Evolutionary conservation across 2,797 vertebrate species (phyloP).

Genomic region (Gouania willdenowi): DNA sequence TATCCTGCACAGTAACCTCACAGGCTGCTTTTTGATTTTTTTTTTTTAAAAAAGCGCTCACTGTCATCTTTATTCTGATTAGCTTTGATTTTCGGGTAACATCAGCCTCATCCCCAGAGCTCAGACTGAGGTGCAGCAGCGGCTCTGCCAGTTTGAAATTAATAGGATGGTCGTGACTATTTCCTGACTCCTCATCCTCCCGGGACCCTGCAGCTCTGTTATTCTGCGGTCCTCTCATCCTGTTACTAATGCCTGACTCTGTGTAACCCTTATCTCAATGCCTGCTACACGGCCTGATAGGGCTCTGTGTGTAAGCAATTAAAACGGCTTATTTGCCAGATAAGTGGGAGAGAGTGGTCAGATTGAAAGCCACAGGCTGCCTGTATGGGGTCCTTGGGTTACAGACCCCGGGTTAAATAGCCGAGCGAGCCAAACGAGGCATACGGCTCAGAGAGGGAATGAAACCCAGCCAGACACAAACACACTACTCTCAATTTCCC

Average conservation of each 20-base stretch:
- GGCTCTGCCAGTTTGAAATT: constrained; percentile 46
- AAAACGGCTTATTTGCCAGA: constrained; percentile 69
- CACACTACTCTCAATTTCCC: constrained; percentile 2
- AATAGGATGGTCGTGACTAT: constrained; percentile 57
- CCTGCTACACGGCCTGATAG: constrained; percentile 64
- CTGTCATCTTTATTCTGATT: neutral
- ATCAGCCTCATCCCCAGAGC: constrained; percentile 22
- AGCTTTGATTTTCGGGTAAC: constrained; percentile 26
- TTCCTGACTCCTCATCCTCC: constrained; percentile 55
- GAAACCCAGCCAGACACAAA: constrained; percentile 12
- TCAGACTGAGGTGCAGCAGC: constrained; percentile 22
- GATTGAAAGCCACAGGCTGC: constrained; percentile 66
- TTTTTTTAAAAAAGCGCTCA: no score
- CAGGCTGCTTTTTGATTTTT: no score
- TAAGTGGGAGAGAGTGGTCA: constrained; percentile 63
- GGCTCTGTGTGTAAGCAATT: constrained; percentile 72
- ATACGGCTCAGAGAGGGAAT: constrained; percentile 3
- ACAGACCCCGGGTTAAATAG: constrained; percentile 55
- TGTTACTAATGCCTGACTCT: constrained; percentile 67
- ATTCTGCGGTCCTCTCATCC: constrained; percentile 69
- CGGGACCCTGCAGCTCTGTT: constrained; percentile 52
- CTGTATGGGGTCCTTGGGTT: constrained; percentile 62
- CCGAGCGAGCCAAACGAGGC: constrained; percentile 30
- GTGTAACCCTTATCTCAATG: constrained; percentile 72
- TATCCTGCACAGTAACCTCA: no score